Evolutionary conservation across 64 coral and sea anemone genomes (phyloP).

Genomic region (Montipora capricornis): DNA sequence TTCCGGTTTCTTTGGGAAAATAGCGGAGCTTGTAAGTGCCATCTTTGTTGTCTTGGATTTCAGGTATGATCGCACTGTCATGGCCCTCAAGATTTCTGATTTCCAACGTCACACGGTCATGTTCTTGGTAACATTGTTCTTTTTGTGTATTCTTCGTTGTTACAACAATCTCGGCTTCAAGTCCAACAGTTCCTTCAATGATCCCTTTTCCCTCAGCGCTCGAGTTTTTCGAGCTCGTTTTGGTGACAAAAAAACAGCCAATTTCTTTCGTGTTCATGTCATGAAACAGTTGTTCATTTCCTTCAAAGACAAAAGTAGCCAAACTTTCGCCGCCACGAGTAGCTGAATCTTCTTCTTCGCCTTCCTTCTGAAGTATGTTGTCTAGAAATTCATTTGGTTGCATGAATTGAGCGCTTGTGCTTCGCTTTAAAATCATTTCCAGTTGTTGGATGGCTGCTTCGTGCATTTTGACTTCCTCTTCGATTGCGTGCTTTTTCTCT

Average conservation of each 20-base stretch:
- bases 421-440: neutral
- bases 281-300: neutral
- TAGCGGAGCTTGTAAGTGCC: neutral
- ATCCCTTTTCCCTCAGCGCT: constrained; percentile 32
- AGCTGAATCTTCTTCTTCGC: neutral
- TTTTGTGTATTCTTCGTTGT: constrained; percentile 5
- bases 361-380: neutral
- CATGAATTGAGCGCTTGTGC: neutral
- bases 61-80: neutral
- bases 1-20: no score
- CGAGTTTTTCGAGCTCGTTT: neutral
- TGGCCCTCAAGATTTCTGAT: constrained; percentile 3
- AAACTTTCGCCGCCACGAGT: neutral
- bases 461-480: neutral
- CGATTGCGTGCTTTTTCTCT: neutral
- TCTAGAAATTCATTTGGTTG: neutral
- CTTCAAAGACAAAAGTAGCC: neutral
- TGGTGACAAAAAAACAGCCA: neutral
- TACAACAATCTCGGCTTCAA: constrained; percentile 42
- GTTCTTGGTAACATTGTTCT: constrained; percentile 5
- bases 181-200: constrained; percentile 64
- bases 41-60: constrained; percentile 48
- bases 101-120: constrained; percentile 9
- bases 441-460: neutral
- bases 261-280: neutral